Evolutionary conservation across 2,888 invertebrate species (phyloP).

Genomic region (Metalampra italica): DNA sequence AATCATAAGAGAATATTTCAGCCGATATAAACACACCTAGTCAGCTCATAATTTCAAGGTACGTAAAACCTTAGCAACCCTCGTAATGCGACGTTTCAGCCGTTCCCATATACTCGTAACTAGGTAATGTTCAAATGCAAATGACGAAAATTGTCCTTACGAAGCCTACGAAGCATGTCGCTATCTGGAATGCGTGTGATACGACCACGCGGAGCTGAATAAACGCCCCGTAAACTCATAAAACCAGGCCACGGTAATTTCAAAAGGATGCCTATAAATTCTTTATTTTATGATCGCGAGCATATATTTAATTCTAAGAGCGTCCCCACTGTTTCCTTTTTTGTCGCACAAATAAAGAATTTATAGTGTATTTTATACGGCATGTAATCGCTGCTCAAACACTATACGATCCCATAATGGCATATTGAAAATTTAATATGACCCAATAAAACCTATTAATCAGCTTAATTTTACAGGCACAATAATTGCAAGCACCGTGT

Average conservation of each 20-base stretch:
- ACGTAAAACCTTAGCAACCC: constrained; percentile 1
- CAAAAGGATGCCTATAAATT: constrained; percentile 77
- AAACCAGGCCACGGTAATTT: constrained; percentile 72
- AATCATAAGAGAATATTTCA: neutral
- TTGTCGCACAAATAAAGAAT: constrained; percentile 66
- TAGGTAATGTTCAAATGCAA: constrained; percentile 25
- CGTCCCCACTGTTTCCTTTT: constrained; percentile 67
- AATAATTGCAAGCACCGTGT: no score
- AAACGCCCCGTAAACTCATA: constrained; percentile 74
- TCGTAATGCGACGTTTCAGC: neutral
- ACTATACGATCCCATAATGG: constrained; percentile 33
- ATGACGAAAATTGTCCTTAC: constrained; percentile 47
- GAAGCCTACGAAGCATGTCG: constrained; percentile 40
- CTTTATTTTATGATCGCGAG: constrained; percentile 73
- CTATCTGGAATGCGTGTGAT: constrained; percentile 58
- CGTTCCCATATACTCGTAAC: constrained; percentile 10
- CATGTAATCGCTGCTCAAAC: constrained; percentile 56
- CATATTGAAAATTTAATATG: constrained; percentile 31
- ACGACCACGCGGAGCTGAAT: constrained; percentile 64
- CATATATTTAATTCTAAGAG: constrained; percentile 74
- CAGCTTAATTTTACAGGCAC: constrained; percentile 7
- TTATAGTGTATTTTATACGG: constrained; percentile 60
- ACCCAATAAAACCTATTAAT: constrained; percentile 19
- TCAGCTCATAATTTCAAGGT: neutral
- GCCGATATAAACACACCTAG: neutral